Conservation (phyloP, 2,888 invertebrate genomes). For the Nephrocerus scutellatus region DNA sequence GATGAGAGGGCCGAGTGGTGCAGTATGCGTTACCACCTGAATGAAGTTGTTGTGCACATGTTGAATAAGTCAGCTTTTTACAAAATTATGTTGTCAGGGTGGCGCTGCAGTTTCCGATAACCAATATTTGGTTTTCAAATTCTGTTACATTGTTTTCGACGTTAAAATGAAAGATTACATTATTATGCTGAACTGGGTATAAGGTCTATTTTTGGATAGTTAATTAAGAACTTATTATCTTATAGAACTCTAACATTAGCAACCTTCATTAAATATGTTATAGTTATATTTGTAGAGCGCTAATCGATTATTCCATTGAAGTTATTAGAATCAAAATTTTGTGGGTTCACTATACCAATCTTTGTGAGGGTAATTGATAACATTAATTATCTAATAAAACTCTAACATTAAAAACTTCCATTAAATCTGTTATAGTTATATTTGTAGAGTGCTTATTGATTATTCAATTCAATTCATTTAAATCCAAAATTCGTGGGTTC, state of each 20-base stretch:
- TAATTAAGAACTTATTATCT: slow-evolving; percentile 20
- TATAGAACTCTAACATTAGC: slow-evolving; percentile 15
- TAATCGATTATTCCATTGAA: slow-evolving; percentile 18
- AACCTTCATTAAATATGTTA: slow-evolving; percentile 19
- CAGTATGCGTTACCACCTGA: slow-evolving; percentile 15
- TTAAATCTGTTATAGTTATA: too few species aligned
- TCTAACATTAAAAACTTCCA: too few species aligned
- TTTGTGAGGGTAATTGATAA: too few species aligned
- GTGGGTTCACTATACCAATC: too few species aligned
- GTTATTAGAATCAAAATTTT: too few species aligned
- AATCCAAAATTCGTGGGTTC: too few species aligned
- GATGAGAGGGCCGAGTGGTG: slow-evolving; percentile 14
- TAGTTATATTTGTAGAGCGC: slow-evolving; percentile 15
- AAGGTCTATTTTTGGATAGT: slow-evolving; percentile 15
- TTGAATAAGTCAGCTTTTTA: slow-evolving; percentile 9
- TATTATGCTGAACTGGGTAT: slow-evolving; percentile 17
- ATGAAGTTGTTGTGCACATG: slow-evolving; percentile 20
- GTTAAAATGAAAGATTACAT: slow-evolving; percentile 15
- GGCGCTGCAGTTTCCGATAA: slow-evolving; percentile 14
- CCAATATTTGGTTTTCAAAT: slow-evolving; percentile 14
- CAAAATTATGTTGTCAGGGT: slow-evolving; percentile 18
- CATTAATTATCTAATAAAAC: too few species aligned
- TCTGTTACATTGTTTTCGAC: slow-evolving; percentile 15
- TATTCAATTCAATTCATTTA: too few species aligned
- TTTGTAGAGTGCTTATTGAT: too few species aligned